A percentile compares a stretch with the other conserved stretches of the same genome.
Evolutionary conservation across 2,113 vertebrate genomes (phyloP).

Genomic region (Scolopax mira): DNA sequence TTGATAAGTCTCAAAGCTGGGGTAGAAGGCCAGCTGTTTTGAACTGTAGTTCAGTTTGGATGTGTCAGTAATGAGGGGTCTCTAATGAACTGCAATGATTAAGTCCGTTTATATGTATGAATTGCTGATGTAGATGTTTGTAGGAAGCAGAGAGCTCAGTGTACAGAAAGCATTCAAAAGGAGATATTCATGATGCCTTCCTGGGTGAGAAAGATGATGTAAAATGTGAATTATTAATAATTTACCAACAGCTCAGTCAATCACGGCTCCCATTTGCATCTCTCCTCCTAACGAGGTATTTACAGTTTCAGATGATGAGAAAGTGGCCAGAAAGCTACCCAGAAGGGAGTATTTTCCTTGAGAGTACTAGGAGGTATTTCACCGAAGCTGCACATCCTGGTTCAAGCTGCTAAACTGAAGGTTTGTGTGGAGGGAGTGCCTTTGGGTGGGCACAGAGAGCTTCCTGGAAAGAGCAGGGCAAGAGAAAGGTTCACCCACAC

Average conservation of each 20-base stretch:
- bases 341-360: not conserved
- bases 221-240: not conserved
- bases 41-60: not conserved
- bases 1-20: not conserved
- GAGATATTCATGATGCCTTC: not conserved
- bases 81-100: not conserved
- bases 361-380: not conserved
- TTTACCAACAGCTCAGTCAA: not conserved
- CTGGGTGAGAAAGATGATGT: not conserved
- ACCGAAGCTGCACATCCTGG: not conserved
- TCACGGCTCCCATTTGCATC: not conserved
- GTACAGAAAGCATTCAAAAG: no score
- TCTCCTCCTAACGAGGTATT: not conserved
- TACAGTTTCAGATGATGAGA: not conserved
- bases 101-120: not conserved
- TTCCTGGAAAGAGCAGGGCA: not conserved
- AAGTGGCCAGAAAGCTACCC: not conserved
- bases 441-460: not conserved
- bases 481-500: not conserved
- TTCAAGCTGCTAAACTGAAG: not conserved
- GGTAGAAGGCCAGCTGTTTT: not conserved
- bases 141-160: not conserved
- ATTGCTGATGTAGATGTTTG: not conserved
- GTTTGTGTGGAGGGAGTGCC: not conserved
- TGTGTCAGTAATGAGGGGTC: not conserved